Evolutionary conservation across 2,888 invertebrate genomes (phyloP).

Genomic region (Plebejus melissa): DNA sequence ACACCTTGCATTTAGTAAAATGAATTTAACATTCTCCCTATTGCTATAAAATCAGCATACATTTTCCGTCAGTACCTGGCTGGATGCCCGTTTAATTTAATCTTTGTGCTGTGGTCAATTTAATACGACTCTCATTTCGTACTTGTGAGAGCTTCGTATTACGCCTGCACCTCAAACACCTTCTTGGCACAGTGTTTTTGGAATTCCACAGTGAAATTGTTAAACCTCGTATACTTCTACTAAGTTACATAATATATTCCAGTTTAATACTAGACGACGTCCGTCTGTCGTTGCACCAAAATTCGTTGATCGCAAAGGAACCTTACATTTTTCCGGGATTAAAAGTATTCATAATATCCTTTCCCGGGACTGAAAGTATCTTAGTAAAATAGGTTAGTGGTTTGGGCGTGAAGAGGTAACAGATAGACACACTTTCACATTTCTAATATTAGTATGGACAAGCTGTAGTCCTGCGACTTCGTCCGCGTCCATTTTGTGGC

Average conservation of each 20-base stretch:
- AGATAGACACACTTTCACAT: no score
- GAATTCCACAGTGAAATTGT: not conserved
- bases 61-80: constrained; percentile 62
- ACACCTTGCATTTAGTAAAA: not conserved
- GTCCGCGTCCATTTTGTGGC: no score
- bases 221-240: not conserved
- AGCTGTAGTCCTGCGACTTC: no score
- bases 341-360: no score
- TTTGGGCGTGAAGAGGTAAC: no score
- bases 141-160: constrained; percentile 50
- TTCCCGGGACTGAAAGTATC: no score
- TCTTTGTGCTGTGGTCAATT: constrained; percentile 72
- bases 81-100: constrained; percentile 66
- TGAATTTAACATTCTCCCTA: not conserved
- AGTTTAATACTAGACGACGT: no score
- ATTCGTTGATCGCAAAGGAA: no score
- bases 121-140: constrained; percentile 47
- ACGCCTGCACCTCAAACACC: constrained; percentile 45
- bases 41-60: constrained; percentile 59
- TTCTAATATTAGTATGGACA: no score
- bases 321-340: no score
- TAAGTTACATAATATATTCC: not conserved
- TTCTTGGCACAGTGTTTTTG: constrained; percentile 16
- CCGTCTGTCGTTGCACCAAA: no score
- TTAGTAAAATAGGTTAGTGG: no score